Evolutionary conservation across 1,140 invertebrate species (phyloP), one percentile per base, ranked within the genome.

Genomic region (Limonius californicus): DNA sequence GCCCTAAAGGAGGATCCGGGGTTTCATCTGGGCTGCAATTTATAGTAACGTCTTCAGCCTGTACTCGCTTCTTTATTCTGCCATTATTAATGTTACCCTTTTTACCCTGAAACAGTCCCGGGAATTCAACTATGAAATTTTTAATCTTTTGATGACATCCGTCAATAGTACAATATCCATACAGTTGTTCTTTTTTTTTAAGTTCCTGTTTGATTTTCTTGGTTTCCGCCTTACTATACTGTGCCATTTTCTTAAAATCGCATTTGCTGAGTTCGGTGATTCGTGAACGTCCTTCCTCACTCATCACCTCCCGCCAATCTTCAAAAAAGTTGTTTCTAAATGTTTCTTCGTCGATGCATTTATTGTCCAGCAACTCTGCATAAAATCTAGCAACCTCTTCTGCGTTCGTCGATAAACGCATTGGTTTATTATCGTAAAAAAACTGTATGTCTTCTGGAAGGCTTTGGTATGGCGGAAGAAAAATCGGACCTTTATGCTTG

Each of bases 1-100:
- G 93, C 0, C 97, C 91, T 6, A 77, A 1, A 30, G 97, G 97
- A 32, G 97, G 85, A 75, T 86, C 81, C 0, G 97, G 97, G 61
- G 92, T 81, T 63, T 87, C 85, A 71, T 94, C 88, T 81, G 97
- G 97, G 62, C 92, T 93, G 76, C 97, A 99, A 78, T 99, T 99
- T 32, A 99, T 99, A 4, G 96, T 89, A 11, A 99, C 92, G 81
- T 99, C 95, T 79, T 97, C 93, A 3, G 98, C 94, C 84, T 75
- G 0, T 32, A 97, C 89, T 56, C 97, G 84, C 61, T 82, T 87
- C 75, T 99, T 99, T 23, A 99, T 79, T 87, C 91, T 97, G n/a
- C 97, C 98, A 93, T 98, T 97, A 80, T 99, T 99, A 0, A 97
- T 97, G 85, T 99, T 97, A 73, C 99, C 96, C 20, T 97, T 97